These are phyloP conservation scores for Zapornia atra DNA, from an alignment of 2,113 vertebrate genomes.

Conservation along the genomic window DNA sequence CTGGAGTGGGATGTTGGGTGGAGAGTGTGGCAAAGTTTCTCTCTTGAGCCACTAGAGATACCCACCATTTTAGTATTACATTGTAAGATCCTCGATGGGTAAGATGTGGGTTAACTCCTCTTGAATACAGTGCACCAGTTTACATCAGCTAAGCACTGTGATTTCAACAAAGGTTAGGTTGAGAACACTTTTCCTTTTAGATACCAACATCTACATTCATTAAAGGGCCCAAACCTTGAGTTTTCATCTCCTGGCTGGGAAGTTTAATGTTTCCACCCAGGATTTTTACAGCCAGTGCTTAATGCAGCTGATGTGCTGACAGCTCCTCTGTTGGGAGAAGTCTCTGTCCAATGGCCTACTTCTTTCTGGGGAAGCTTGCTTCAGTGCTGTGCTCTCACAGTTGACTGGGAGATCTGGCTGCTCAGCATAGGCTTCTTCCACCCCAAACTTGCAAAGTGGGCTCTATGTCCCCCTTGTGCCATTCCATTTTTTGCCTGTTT, in stretches of 20 bases:
- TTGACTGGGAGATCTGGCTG: background rate
- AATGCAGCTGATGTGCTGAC: background rate
- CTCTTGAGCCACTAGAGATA: background rate
- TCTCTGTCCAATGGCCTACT: background rate
- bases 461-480: background rate
- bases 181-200: background rate
- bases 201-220: background rate
- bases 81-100: background rate
- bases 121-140: background rate
- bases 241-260: background rate
- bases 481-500: background rate
- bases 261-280: background rate
- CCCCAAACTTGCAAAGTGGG: background rate
- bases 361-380: background rate
- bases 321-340: background rate
- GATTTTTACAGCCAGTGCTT: background rate
- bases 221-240: background rate
- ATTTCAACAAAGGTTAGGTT: background rate
- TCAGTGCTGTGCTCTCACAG: fast-evolving
- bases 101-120: background rate
- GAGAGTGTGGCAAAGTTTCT: background rate
- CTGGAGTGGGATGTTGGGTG: background rate
- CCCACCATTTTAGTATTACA: too few relatives aligned
- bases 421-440: background rate
- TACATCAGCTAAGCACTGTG: background rate